These are phyloP conservation scores for Poecilia latipinna DNA, from an alignment of 2,113 vertebrate genomes.

Conservation along the genomic window DNA sequence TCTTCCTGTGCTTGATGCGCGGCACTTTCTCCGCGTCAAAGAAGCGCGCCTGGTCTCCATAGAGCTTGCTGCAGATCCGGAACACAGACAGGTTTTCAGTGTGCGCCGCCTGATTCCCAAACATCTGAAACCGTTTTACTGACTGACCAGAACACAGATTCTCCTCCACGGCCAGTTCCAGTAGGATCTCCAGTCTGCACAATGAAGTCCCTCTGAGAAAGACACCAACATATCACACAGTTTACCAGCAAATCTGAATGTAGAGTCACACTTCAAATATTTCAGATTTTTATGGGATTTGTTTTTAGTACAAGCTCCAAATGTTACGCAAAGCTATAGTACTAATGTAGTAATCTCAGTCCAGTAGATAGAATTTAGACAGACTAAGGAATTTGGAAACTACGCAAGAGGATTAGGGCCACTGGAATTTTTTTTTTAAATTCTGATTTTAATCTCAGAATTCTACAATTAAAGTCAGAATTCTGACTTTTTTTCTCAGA, in stretches of 20 bases:
- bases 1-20: slow-evolving; percentile 96
- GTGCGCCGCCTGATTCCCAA: neutral
- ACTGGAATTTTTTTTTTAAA: no score
- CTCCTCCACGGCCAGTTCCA: slow-evolving; percentile 93
- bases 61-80: slow-evolving; percentile 85
- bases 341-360: no score
- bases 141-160: slow-evolving; percentile 91
- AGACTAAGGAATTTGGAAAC: neutral
- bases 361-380: no score
- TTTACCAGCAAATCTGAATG: no score
- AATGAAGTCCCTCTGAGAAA: slow-evolving; percentile 91
- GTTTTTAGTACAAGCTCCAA: no score
- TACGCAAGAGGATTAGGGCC: no score
- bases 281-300: no score
- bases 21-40: slow-evolving; percentile 93
- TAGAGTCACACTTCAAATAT: no score
- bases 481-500: no score
- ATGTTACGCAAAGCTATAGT: no score
- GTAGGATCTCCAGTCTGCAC: slow-evolving; percentile 95
- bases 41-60: slow-evolving; percentile 95
- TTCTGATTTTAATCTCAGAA: no score
- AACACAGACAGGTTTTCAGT: neutral
- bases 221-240: neutral
- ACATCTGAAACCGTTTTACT: neutral
- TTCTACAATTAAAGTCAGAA: no score